These are phyloP conservation scores for Rhagoletis zephyria DNA, from an alignment of 1,140 invertebrate genomes.

Conservation along the genomic window DNA sequence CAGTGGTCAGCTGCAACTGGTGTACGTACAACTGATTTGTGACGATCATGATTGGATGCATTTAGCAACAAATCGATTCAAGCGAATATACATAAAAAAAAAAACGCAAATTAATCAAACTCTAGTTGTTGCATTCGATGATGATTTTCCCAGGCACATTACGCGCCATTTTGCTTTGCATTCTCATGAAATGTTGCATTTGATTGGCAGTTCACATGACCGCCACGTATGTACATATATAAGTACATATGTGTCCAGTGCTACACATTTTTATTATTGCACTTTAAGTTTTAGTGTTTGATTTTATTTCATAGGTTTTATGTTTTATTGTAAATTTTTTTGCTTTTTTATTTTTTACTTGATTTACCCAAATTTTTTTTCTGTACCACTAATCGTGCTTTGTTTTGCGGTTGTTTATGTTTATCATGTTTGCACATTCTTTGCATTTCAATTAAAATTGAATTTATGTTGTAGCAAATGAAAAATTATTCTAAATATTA, in stretches of 20 bases:
- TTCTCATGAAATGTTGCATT: conserved; percentile 16
- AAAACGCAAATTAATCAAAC: conserved; percentile 20
- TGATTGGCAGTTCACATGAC: conserved; percentile 20
- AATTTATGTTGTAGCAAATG: background rate
- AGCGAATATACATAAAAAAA: background rate
- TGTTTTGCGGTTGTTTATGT: conserved; percentile 2
- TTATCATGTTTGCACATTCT: background rate
- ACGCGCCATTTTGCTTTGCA: background rate
- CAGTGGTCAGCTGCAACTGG: background rate
- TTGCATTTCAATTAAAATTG: background rate
- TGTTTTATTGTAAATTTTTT: background rate
- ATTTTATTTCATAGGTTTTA: background rate
- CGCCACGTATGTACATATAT: background rate
- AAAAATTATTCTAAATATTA: conserved; percentile 9
- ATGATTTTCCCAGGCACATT: conserved; percentile 4
- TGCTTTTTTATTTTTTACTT: background rate
- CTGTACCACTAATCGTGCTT: background rate
- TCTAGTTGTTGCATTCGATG: background rate
- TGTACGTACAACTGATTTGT: background rate
- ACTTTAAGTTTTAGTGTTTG: no score
- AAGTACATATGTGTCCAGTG: background rate
- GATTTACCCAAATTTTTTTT: background rate
- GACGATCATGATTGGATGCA: background rate
- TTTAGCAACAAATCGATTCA: background rate
- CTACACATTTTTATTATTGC: background rate